phyloP scores from a whole-genome alignment of 2,113 vertebrate species.

The Vombatus ursinus region DNA sequence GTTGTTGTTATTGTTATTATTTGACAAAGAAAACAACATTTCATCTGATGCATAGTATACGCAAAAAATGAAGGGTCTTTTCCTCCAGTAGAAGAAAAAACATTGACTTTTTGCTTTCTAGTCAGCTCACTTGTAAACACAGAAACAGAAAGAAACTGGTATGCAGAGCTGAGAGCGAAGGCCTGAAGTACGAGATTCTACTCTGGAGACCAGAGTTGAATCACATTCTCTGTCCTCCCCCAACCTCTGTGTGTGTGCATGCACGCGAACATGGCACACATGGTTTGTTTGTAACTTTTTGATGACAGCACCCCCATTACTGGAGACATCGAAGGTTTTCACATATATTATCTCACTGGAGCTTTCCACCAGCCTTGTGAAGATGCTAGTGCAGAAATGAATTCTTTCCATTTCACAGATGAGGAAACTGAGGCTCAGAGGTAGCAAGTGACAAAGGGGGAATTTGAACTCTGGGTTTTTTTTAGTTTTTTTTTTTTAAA shows the following conservation, averaged over 20 bases:
- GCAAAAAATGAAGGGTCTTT: slow-evolving; percentile 22
- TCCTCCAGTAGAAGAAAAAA: background rate
- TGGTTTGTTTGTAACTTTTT: background rate
- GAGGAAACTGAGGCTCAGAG: background rate
- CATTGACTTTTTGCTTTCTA: slow-evolving; percentile 28
- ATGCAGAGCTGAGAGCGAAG: too few species aligned
- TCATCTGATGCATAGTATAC: slow-evolving; percentile 27
- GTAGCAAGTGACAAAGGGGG: too few species aligned
- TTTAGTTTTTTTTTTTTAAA: too few species aligned
- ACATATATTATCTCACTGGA: too few species aligned
- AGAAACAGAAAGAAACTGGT: background rate
- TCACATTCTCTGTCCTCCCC: too few species aligned
- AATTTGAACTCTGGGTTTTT: background rate
- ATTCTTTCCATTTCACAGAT: background rate
- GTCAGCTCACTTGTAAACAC: slow-evolving; percentile 28
- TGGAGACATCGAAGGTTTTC: too few species aligned
- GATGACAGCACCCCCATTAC: background rate
- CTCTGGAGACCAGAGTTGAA: too few species aligned
- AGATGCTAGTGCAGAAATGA: background rate
- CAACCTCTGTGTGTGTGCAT: too few species aligned
- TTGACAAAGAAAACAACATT: slow-evolving; percentile 34
- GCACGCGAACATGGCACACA: too few species aligned
- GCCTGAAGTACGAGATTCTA: background rate
- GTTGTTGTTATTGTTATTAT: background rate
- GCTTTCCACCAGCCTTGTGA: background rate